These are phyloP conservation scores for Phyllotis vaccarum DNA, from an alignment of 2,797 vertebrate genomes.

Conservation along the genomic window DNA sequence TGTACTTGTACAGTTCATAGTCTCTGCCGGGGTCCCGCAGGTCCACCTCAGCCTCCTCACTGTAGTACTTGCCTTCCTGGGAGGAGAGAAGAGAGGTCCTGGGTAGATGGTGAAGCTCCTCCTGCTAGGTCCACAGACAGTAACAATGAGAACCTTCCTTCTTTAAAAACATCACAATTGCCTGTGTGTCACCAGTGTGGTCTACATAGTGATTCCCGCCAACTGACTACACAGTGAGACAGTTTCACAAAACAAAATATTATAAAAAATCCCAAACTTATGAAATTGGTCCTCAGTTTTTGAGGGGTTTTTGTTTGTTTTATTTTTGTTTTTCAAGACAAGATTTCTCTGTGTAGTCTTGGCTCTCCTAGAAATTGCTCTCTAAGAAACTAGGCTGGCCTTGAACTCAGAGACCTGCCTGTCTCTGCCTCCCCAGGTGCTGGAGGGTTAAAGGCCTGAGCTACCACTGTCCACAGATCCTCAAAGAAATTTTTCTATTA, in stretches of 20 bases:
- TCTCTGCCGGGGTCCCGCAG: slow-evolving; percentile 94
- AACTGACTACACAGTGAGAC: neutral
- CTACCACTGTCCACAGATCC: too few species aligned
- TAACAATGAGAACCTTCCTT: neutral
- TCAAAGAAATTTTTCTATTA: too few species aligned
- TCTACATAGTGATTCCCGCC: neutral
- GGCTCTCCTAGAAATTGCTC: neutral
- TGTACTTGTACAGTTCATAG: slow-evolving; percentile 94
- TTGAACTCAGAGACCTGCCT: neutral
- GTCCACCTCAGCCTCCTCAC: slow-evolving; percentile 96
- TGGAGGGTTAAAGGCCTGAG: too few species aligned
- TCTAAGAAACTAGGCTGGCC: too few species aligned
- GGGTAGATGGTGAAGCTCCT: neutral
- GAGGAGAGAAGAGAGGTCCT: neutral
- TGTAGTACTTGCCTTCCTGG: slow-evolving; percentile 94
- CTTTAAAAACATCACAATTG: neutral
- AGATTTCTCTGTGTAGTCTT: too few species aligned
- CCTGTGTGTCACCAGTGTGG: neutral
- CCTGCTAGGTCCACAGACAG: neutral
- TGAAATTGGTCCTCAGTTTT: neutral
- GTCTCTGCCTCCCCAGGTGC: too few species aligned
- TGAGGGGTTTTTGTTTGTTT: neutral
- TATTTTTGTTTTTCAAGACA: neutral
- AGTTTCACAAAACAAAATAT: neutral
- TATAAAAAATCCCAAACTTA: neutral